Conservation (phyloP, 2,888 invertebrate species). For the Leucozona laternaria region DNA sequence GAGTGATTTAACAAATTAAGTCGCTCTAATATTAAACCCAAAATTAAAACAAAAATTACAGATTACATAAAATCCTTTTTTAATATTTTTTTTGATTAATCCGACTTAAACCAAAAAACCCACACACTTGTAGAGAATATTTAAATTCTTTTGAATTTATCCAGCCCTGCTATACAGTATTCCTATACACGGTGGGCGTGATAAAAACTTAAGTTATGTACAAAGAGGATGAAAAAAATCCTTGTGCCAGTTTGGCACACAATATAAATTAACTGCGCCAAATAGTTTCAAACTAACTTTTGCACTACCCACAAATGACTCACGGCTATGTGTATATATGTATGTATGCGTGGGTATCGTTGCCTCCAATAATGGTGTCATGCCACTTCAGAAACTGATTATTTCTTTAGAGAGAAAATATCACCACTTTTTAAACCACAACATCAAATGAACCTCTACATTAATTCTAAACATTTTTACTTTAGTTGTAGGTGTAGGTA, state of each 20-base stretch:
- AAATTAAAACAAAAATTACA: too few relatives aligned
- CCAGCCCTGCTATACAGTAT: background rate
- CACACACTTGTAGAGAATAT: background rate
- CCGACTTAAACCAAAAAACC: background rate
- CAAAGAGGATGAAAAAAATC: background rate
- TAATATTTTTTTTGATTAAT: background rate
- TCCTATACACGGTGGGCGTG: too few relatives aligned
- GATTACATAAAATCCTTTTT: background rate
- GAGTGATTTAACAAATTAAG: too few relatives aligned
- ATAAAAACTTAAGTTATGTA: background rate
- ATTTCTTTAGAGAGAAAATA: background rate
- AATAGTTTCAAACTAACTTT: background rate
- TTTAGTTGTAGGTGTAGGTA: too few relatives aligned
- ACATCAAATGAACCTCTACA: conserved; percentile 16
- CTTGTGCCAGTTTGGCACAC: background rate
- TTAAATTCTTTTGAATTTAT: background rate
- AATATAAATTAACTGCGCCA: background rate
- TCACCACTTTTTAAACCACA: conserved; percentile 7
- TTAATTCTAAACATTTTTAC: conserved; percentile 30
- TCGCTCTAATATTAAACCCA: too few relatives aligned
- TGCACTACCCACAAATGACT: background rate
- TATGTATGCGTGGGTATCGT: background rate
- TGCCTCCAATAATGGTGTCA: conserved; percentile 37
- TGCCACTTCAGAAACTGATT: conserved; percentile 19
- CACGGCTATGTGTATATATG: background rate